Percentiles rank a stretch among this genome's conserved stretches.
phyloP scores from a whole-genome alignment of 2,888 invertebrate genomes.

The Scaptomyza reducta region DNA sequence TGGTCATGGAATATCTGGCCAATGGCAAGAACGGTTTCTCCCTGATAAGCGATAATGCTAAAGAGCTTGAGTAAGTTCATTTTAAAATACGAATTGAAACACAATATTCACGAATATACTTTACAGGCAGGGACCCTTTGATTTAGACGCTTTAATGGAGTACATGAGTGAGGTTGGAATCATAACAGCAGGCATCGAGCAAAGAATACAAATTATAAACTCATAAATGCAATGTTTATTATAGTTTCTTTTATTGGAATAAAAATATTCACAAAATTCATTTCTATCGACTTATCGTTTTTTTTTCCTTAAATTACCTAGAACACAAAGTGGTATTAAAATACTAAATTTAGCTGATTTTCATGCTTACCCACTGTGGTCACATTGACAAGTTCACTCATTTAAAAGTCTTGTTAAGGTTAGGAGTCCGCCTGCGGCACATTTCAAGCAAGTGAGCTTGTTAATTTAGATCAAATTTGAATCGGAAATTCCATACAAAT shows the following conservation, averaged over 20 bases:
- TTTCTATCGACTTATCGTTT: conserved; percentile 12
- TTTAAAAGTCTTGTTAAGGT: conserved; percentile 57
- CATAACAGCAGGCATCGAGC: conserved; percentile 64
- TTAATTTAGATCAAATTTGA: conserved; percentile 65
- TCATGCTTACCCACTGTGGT: conserved; percentile 1
- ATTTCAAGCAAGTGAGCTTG: conserved; percentile 62
- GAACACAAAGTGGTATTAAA: conserved; percentile 13
- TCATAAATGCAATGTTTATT: neutral
- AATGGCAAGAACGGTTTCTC: conserved; percentile 89
- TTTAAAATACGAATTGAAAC: too few species aligned
- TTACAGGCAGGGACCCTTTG: conserved; percentile 70
- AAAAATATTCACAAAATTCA: neutral
- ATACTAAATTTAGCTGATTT: neutral
- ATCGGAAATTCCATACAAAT: conserved; percentile 38
- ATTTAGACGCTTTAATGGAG: conserved; percentile 75
- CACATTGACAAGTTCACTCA: conserved; percentile 39
- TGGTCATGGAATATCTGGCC: conserved; percentile 87
- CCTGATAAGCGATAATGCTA: conserved; percentile 82
- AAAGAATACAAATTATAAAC: conserved; percentile 59
- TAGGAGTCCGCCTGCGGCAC: conserved; percentile 61
- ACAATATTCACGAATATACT: neutral
- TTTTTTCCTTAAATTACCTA: neutral
- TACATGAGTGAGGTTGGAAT: conserved; percentile 66
- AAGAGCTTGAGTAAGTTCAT: conserved; percentile 70
- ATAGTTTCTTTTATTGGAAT: conserved; percentile 8